These are phyloP conservation scores for Acanthosoma haemorrhoidale DNA, from an alignment of 2,888 invertebrate genomes.

Conservation along the genomic window DNA sequence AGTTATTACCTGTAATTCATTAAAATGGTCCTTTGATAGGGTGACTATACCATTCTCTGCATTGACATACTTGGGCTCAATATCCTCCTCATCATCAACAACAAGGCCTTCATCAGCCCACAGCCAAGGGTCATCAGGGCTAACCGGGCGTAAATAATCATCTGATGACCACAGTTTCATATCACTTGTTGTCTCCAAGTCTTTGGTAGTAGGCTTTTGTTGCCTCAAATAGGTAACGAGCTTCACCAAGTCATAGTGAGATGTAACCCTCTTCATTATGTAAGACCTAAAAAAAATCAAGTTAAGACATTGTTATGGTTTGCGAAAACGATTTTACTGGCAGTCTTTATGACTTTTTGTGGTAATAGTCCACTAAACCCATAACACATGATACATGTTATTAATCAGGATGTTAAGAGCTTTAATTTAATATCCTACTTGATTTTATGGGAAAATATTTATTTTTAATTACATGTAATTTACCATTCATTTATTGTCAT, in stretches of 20 bases:
- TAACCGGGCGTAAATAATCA: constrained; percentile 67
- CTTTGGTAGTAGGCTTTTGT: constrained; percentile 55
- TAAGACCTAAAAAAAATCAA: not conserved
- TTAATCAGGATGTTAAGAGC: no score
- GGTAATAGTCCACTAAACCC: no score
- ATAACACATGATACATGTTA: no score
- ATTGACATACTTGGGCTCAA: constrained; percentile 53
- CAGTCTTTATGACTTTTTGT: no score
- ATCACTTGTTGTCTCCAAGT: constrained; percentile 40
- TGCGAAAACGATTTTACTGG: no score
- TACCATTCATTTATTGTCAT: no score
- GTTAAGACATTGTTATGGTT: no score
- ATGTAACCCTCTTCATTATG: not conserved
- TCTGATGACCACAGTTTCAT: constrained; percentile 65
- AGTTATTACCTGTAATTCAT: constrained; percentile 51
- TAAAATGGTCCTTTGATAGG: constrained; percentile 56
- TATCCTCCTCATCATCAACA: constrained; percentile 51
- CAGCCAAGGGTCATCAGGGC: constrained; percentile 71
- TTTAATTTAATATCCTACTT: no score
- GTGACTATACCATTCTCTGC: constrained; percentile 59
- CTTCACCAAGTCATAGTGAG: constrained; percentile 43
- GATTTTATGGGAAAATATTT: no score
- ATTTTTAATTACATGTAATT: no score
- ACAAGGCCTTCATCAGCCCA: constrained; percentile 44
- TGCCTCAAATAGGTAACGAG: constrained; percentile 73